Percentiles rank a stretch among this genome's conserved stretches.
phyloP scores from a whole-genome alignment of 2,797 vertebrate species.

The Carapus acus region DNA sequence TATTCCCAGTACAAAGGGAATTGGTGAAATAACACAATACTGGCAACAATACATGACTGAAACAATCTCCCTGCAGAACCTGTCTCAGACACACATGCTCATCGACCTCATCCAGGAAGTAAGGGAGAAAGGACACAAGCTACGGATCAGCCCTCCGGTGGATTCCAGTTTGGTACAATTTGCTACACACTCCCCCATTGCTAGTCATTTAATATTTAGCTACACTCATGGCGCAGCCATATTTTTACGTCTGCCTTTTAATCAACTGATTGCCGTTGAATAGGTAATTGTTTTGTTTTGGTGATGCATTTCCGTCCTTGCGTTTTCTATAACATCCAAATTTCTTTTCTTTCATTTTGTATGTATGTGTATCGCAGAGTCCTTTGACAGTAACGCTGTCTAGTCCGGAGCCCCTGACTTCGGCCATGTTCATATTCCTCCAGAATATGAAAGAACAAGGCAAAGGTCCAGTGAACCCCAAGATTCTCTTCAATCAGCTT shows the following conservation, averaged over 20 bases:
- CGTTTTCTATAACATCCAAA: background rate
- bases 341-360: no score
- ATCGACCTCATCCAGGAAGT: constrained; percentile 89
- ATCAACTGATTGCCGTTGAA: constrained; percentile 3
- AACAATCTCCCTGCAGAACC: constrained; percentile 73
- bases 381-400: constrained; percentile 81
- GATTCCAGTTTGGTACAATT: constrained; percentile 80
- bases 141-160: constrained; percentile 82
- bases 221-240: no score
- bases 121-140: constrained; percentile 88
- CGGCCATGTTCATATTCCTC: constrained; percentile 94
- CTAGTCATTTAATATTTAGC: no score
- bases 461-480: constrained; percentile 89
- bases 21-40: background rate
- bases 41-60: background rate
- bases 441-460: constrained; percentile 91
- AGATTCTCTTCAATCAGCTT: constrained; percentile 94
- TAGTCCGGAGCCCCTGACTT: constrained; percentile 88
- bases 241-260: no score
- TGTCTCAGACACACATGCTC: constrained; percentile 94
- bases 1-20: no score
- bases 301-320: background rate
- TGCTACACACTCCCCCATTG: background rate
- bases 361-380: constrained; percentile 74
- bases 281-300: background rate